Conservation (phyloP, 2,797 vertebrate species). For the Cossypha caffra region DNA sequence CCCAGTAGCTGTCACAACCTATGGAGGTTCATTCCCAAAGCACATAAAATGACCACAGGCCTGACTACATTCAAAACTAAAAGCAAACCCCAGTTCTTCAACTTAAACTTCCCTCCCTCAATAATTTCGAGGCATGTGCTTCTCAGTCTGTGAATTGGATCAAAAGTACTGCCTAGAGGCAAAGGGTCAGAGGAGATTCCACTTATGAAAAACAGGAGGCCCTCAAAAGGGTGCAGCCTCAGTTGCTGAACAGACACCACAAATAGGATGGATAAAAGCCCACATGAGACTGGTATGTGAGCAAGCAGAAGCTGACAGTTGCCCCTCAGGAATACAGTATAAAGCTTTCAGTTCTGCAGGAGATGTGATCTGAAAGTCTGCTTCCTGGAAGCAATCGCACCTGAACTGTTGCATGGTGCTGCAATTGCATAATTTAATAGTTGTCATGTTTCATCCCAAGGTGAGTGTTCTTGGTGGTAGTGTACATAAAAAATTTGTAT, state of each 20-base stretch:
- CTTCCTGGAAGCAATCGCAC: constrained; percentile 43
- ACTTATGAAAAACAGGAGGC: constrained; percentile 48
- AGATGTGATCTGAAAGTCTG: constrained; percentile 57
- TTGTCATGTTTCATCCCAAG: constrained; percentile 25
- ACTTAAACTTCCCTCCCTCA: constrained; percentile 50
- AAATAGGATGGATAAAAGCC: constrained; percentile 63
- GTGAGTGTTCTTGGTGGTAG: constrained; percentile 22
- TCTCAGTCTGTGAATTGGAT: constrained; percentile 41
- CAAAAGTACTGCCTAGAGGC: constrained; percentile 52
- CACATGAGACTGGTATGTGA: constrained; percentile 55
- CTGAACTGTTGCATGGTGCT: constrained; percentile 44
- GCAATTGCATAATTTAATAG: constrained; percentile 49
- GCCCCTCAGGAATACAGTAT: constrained; percentile 51
- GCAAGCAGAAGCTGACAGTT: constrained; percentile 60
- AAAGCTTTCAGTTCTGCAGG: constrained; percentile 50
- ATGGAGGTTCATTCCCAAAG: neutral
- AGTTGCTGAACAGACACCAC: constrained; percentile 58
- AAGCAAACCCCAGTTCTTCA: constrained; percentile 23
- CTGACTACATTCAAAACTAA: constrained; percentile 4
- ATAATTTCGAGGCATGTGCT: constrained; percentile 25
- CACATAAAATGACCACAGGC: neutral
- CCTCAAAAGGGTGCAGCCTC: constrained; percentile 55
- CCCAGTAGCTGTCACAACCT: neutral
- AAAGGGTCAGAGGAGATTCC: constrained; percentile 62
- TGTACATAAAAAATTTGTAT: constrained; percentile 31